Conservation (phyloP, 23 tunicate genomes). For the Aplidium turbinatum region DNA sequence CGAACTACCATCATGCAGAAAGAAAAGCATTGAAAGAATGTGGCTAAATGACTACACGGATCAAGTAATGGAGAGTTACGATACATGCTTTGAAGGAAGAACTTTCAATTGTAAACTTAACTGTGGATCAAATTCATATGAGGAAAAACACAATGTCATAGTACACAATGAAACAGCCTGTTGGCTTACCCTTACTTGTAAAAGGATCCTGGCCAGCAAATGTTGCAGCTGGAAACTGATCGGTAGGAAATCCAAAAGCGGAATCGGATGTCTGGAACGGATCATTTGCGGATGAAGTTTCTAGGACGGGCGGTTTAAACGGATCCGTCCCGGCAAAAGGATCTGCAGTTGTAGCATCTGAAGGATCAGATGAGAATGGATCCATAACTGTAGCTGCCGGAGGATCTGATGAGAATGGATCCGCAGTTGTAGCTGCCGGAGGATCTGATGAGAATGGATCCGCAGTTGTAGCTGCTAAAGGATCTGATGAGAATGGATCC, state of each 20-base stretch:
- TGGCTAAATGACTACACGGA: no score
- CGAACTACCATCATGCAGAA: no score
- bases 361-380: constrained; percentile 49
- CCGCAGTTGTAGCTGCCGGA: constrained; percentile 15
- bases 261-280: constrained; percentile 35
- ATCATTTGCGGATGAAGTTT: constrained; percentile 20
- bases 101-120: no score
- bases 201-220: constrained; percentile 78
- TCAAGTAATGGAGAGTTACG: no score
- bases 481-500: constrained; percentile 61
- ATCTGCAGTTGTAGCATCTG: constrained; percentile 29
- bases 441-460: constrained; percentile 63
- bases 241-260: constrained; percentile 12
- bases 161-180: no score
- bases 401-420: constrained; percentile 58
- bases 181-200: constrained; percentile 29
- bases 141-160: no score
- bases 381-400: constrained; percentile 14
- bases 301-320: constrained; percentile 6
- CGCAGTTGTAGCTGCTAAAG: background rate
- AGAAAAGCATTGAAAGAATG: no score
- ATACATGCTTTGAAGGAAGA: no score
- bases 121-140: no score
- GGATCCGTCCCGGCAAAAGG: constrained; percentile 84
- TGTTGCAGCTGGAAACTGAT: constrained; percentile 47